A percentile compares a stretch with the other conserved stretches of the same genome.
These are phyloP conservation scores for Orius insidiosus DNA, from an alignment of 1,140 invertebrate genomes.

Conservation along the genomic window DNA sequence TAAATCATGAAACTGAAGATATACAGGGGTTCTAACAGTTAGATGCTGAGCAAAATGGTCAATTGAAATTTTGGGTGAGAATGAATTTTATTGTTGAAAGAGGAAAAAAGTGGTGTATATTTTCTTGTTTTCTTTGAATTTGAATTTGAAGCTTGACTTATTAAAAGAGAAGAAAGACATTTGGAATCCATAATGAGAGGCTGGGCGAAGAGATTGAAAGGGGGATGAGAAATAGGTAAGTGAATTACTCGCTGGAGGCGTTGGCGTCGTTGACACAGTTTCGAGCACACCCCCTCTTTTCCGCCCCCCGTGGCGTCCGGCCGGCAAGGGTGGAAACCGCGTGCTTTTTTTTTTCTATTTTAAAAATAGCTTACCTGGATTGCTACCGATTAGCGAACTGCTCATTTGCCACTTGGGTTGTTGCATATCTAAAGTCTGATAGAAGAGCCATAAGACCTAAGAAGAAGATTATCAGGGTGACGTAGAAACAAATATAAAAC, in stretches of 20 bases:
- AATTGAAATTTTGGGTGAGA: too few relatives aligned
- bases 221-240: not conserved
- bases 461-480: constrained; percentile 74
- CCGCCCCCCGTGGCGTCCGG: constrained; percentile 1
- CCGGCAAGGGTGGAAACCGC: not conserved
- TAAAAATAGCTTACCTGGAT: constrained; percentile 53
- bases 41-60: too few relatives aligned
- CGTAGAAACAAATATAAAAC: constrained; percentile 89
- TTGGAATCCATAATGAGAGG: not conserved
- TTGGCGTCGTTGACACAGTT: not conserved
- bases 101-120: not conserved
- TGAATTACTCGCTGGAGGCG: not conserved
- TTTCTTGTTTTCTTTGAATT: not conserved
- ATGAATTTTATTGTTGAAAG: too few relatives aligned
- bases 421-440: constrained; percentile 71
- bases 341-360: not conserved
- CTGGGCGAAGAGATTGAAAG: not conserved
- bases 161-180: not conserved
- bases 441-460: constrained; percentile 77
- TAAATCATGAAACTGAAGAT: too few relatives aligned
- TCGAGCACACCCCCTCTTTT: not conserved
- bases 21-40: too few relatives aligned
- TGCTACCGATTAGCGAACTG: constrained; percentile 69
- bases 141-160: not conserved
- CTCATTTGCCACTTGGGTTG: constrained; percentile 74